Base-by-base conservation (phyloP, 2,888 invertebrate genomes). In the Homarus gammarus region DNA sequence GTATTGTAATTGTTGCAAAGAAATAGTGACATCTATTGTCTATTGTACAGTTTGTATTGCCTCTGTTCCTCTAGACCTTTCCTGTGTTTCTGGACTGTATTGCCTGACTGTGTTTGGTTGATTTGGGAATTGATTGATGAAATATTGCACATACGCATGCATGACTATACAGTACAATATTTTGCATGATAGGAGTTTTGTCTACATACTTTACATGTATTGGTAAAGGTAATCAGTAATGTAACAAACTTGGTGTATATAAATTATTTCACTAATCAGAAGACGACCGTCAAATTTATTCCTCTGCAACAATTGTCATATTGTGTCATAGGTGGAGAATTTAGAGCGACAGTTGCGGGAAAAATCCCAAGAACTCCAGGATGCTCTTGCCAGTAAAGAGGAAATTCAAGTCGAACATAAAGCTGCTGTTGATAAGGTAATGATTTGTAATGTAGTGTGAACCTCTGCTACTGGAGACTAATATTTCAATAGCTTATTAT, bases 331-430 rank as follows among this genome's bases (percentile, higher is more conserved):
- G 91, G 88, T 91, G 73, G 88, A 88, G 77, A 88, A 68, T 81
- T 88, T 91, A 82, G 91, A 91, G 61, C 87, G 88, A 91, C 88
- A 91, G 70, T 88, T 91, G 64, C 56, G 85, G 77, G 88, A 91
- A 68, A 89, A 82, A 79, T 73, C 61, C 33, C 77, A 81, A 75
- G 81, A 84, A 56, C 72, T 88, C 38, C 75, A 85, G 72, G 88
- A 87, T 40, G 78, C 75, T 68, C 77, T 72, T 36, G 70, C 84
- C 56, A 68, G 51, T 64, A 79, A 49, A 72, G 77, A 89, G 75
- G 85, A 84, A 73, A 56, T 61, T 27, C 81, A 85, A 64, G 83
- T 33, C 33, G 84, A 91, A 56, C 56, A 49, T 61, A 85, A 72
- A 51, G 85, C 91, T 49, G 84, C 91, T 49, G 72, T 84, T 40